Percentiles rank a stretch among this genome's conserved stretches.
Evolutionary conservation across 2,797 vertebrate genomes (phyloP).

Genomic region (Anguilla marmorata): DNA sequence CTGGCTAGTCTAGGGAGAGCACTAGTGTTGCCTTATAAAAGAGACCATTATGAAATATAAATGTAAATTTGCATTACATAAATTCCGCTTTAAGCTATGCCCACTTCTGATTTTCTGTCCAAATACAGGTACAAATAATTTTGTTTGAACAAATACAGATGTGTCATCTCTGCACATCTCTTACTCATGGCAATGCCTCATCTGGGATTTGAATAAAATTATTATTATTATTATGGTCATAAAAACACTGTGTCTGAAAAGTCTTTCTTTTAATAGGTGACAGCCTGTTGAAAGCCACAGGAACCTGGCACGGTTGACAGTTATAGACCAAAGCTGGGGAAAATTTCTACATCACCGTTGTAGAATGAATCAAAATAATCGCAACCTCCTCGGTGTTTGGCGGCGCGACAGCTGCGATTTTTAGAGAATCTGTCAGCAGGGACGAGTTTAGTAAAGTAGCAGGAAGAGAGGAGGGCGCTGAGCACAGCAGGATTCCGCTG

Average conservation of each 20-base stretch:
- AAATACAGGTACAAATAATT: neutral
- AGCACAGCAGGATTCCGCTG: conserved; percentile 51
- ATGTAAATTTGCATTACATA: too few relatives aligned
- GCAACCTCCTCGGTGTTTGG: conserved; percentile 30
- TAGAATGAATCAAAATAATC: conserved; percentile 27
- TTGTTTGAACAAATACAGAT: neutral
- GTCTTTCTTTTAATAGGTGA: neutral
- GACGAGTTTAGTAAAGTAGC: conserved; percentile 29
- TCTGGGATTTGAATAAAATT: neutral
- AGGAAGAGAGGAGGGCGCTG: conserved; percentile 54
- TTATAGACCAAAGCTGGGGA: conserved; percentile 19
- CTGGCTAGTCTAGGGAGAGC: too few relatives aligned
- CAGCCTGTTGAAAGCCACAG: neutral
- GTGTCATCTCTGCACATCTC: too few relatives aligned
- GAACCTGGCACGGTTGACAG: neutral
- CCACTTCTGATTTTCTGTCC: too few relatives aligned
- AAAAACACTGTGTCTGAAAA: neutral
- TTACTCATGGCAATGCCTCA: neutral
- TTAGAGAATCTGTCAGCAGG: conserved; percentile 26
- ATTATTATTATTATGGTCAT: neutral
- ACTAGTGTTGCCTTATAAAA: neutral
- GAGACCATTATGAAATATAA: neutral
- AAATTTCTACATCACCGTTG: conserved; percentile 27
- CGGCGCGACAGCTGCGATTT: conserved; percentile 36
- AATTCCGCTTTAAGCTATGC: too few relatives aligned